Conservation (phyloP, 2,113 vertebrate species). For the Potamarius usumacintae region DNA sequence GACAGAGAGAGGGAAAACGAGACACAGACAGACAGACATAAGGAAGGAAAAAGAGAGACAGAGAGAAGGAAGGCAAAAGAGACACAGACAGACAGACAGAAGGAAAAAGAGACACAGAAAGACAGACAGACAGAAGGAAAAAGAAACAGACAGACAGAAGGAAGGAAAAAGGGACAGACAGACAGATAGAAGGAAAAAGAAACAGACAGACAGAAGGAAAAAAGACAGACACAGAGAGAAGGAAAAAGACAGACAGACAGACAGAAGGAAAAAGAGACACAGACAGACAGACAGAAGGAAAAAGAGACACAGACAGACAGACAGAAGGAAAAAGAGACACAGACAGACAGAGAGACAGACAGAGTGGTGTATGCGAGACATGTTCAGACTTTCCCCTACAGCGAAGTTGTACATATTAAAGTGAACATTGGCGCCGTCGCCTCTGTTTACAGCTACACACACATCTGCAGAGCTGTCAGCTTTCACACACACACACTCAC, state of each 20-base stretch:
- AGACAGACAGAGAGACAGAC: slow-evolving; percentile 35
- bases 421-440: slow-evolving; percentile 56
- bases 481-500: slow-evolving; percentile 47
- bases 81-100: not conserved
- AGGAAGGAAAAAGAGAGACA: not conserved
- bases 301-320: not conserved
- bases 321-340: too few species aligned
- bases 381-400: slow-evolving; percentile 66
- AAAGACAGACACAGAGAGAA: slow-evolving; percentile 30
- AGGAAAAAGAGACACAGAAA: not conserved
- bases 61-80: not conserved
- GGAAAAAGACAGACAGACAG: not conserved
- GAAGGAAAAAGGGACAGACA: slow-evolving; percentile 50
- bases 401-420: slow-evolving; percentile 62
- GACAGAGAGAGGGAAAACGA: not conserved
- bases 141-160: not conserved
- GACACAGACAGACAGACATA: not conserved
- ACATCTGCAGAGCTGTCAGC: not conserved
- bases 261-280: not conserved
- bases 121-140: not conserved
- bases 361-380: slow-evolving; percentile 54
- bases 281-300: not conserved
- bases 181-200: not conserved
- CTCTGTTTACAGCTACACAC: slow-evolving; percentile 59
- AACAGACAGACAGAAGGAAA: not conserved